These are phyloP conservation scores for Pangasius sanitwongsei DNA, from an alignment of 2,797 vertebrate species.

Conservation along the genomic window DNA sequence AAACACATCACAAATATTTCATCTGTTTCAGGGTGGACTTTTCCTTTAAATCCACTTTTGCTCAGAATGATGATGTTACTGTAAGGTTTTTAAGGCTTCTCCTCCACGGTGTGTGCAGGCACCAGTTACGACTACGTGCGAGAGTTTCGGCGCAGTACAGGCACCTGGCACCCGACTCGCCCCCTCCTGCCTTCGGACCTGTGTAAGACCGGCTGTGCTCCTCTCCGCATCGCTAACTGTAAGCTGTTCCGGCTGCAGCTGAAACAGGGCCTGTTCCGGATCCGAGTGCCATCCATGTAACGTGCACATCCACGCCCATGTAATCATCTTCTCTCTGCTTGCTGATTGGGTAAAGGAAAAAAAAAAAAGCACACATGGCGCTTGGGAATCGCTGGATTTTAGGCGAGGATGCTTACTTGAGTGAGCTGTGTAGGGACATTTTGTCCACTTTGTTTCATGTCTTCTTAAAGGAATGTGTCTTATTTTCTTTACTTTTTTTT, in stretches of 20 bases:
- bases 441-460: slow-evolving; percentile 36
- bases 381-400: slow-evolving; percentile 8
- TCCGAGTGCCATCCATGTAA: slow-evolving; percentile 80
- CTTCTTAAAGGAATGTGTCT: slow-evolving; percentile 34
- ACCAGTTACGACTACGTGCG: slow-evolving; percentile 94
- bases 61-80: not conserved
- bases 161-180: slow-evolving; percentile 93
- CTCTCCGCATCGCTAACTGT: slow-evolving; percentile 94
- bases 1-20: not conserved
- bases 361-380: slow-evolving; percentile 6
- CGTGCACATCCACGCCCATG: not conserved
- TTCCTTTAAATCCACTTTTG: not conserved
- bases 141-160: slow-evolving; percentile 93
- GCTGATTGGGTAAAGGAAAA: slow-evolving; percentile 10
- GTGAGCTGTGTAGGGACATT: slow-evolving; percentile 26
- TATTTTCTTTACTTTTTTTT: slow-evolving; percentile 16
- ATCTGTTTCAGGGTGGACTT: not conserved
- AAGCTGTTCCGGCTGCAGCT: slow-evolving; percentile 94
- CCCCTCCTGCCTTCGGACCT: slow-evolving; percentile 87
- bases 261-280: slow-evolving; percentile 90
- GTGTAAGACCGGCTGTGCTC: slow-evolving; percentile 86
- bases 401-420: slow-evolving; percentile 10
- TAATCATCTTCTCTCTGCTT: slow-evolving; percentile 27
- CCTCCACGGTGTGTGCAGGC: slow-evolving; percentile 69
- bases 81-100: not conserved